Base-by-base conservation (phyloP, 2,113 vertebrate genomes). In the Perca schrenkii region DNA sequence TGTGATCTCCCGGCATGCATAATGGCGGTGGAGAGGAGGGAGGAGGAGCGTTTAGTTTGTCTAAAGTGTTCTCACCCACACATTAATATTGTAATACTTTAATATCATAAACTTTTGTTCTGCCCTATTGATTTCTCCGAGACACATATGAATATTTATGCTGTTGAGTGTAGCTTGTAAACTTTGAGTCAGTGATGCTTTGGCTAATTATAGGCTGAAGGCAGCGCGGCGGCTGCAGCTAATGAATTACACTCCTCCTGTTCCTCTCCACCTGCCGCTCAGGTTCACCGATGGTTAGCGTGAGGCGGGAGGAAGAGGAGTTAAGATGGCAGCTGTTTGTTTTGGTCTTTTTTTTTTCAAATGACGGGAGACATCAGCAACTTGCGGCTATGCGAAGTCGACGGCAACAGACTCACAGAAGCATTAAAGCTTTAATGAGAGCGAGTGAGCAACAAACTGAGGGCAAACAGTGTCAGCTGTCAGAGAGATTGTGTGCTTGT, bases 91-190 rank as follows among this genome's bases (percentile, higher is more conserved):
- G 79, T 80, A 85, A 88, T 83, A 88, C 88, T 88, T 90, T 92
- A 85, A 92, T 89, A 90, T 86, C 43, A 71, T 88, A 88, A 91
- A 93, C 74, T 91, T 90, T 84, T 83, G 90, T 89, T 86, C 85
- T 89, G 91, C 77, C 86, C 86, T 91, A 91, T 94, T 87, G 92
- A 92, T 93, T 92, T 90, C 71, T 76, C 71, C 31, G 81, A 89
- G 87, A 91, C 73, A 65, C 74, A 64, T n/a, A 90, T 91, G 83
- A 91, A 92, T 92, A 91, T 91, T 88, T 83, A 91, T 91, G 90
- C 57, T 54, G 64, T 22, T 49, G 79, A 89, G 86, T 58, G 82
- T 60, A 73, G 86, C 86, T 76, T 73, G 88, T 70, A 84, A 87
- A 92, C 87, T 91, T 83, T 49, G 80, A 88, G 88, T 87, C 88